Evolutionary conservation across 2,113 vertebrate species (phyloP).

Genomic region (Rhinichthys klamathensis): DNA sequence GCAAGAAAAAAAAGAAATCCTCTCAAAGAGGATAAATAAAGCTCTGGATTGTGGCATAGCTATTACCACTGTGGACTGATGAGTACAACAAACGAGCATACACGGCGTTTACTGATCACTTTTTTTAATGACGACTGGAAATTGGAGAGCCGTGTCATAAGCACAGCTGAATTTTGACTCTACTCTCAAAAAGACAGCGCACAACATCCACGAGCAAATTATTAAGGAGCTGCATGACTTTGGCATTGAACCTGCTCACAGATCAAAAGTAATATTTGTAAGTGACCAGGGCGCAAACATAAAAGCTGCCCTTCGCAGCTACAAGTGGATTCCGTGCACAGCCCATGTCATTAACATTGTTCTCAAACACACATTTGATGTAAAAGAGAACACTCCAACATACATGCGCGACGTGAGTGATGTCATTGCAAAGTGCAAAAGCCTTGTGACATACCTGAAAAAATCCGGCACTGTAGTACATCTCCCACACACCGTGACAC

Average conservation of each 20-base stretch:
- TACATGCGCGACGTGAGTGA: background rate
- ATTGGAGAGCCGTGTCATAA: background rate
- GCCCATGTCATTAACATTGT: constrained; percentile 23
- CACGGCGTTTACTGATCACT: constrained; percentile 17
- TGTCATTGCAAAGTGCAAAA: background rate
- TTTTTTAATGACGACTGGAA: background rate
- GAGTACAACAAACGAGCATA: constrained; percentile 31
- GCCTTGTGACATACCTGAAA: background rate
- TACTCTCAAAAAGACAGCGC: background rate
- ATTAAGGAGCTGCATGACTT: background rate
- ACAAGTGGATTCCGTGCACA: constrained; percentile 26
- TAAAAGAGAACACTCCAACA: background rate
- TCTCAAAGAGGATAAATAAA: constrained; percentile 7
- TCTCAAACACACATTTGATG: constrained; percentile 31
- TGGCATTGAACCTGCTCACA: background rate
- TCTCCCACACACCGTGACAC: background rate
- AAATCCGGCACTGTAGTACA: background rate
- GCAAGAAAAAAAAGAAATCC: background rate
- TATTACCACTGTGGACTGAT: constrained; percentile 38
- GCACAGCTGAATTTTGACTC: background rate
- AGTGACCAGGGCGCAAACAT: background rate
- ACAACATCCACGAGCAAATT: background rate
- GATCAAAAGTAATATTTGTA: constrained; percentile 14
- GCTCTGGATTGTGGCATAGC: constrained; percentile 5
- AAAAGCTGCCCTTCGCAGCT: constrained; percentile 15